Conservation (phyloP, 2,888 invertebrate species). For the Melitaea athalia region DNA sequence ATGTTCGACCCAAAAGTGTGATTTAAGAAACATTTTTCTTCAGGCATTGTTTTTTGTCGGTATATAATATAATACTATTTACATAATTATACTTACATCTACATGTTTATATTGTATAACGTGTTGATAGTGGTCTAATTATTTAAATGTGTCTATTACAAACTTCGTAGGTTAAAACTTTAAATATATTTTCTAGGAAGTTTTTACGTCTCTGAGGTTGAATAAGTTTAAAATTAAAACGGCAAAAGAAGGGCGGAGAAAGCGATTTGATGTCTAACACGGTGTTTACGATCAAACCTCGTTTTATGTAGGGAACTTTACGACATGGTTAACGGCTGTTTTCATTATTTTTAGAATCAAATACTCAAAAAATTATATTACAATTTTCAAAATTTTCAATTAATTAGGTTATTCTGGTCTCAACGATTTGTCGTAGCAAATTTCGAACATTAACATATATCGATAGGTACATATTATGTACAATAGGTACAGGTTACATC, state of each 20-base stretch:
- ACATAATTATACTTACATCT: no score
- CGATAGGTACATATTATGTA: no score
- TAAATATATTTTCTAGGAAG: neutral
- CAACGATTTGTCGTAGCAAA: no score
- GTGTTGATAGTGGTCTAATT: neutral
- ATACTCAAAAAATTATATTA: neutral
- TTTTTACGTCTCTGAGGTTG: neutral
- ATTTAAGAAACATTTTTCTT: no score
- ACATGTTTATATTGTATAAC: no score
- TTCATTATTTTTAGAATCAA: constrained; percentile 25
- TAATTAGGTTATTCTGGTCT: no score
- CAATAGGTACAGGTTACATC: no score
- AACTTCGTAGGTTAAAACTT: neutral
- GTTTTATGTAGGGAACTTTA: constrained; percentile 33
- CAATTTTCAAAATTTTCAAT: no score
- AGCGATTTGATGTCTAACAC: constrained; percentile 29
- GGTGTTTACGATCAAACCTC: constrained; percentile 34
- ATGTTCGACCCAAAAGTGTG: no score
- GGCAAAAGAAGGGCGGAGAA: constrained; percentile 6
- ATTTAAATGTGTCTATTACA: neutral
- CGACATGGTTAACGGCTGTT: constrained; percentile 30
- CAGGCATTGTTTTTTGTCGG: no score
- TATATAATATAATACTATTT: no score
- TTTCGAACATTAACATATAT: no score
- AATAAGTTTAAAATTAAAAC: constrained; percentile 25